Conservation (phyloP, 2,888 invertebrate genomes). For the Drosophila paucipuncta region DNA sequence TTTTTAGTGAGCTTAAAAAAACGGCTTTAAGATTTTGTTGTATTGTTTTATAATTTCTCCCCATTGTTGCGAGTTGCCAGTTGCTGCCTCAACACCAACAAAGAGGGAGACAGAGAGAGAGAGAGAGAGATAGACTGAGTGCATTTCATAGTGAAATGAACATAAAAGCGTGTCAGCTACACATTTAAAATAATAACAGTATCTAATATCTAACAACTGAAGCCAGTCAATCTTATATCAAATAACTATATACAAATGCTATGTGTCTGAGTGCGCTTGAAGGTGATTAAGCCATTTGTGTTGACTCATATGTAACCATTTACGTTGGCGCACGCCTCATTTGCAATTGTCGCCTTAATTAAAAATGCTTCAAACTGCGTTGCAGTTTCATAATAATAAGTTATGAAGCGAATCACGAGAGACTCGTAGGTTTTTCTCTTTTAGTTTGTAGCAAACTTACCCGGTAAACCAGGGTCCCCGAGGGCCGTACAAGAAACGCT, state of each 20-base stretch:
- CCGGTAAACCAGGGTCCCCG: conserved; percentile 86
- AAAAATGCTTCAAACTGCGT: conserved; percentile 65
- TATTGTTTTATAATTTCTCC: conserved; percentile 34
- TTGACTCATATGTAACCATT: conserved; percentile 43
- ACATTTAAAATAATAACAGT: conserved; percentile 11
- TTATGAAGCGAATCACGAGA: conserved; percentile 4
- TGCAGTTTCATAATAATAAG: conserved; percentile 61
- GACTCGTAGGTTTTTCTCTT: not conserved
- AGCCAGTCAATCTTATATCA: conserved; percentile 7
- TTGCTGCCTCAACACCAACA: conserved; percentile 15
- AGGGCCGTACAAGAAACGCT: conserved; percentile 87
- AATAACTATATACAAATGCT: not conserved
- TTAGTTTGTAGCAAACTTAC: conserved; percentile 74
- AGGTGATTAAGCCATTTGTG: conserved; percentile 44
- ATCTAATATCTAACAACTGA: conserved; percentile 8
- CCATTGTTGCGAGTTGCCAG: conserved; percentile 43
- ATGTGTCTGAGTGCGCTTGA: conserved; percentile 36
- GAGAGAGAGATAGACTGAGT: conserved; percentile 2
- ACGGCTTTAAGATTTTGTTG: conserved; percentile 2
- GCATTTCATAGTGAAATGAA: conserved; percentile 65
- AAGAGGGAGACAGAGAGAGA: not conserved
- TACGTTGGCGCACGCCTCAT: conserved; percentile 62
- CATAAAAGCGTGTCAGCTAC: conserved; percentile 47
- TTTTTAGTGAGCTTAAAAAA: conserved; percentile 3
- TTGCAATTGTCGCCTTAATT: conserved; percentile 68